Conservation (phyloP, 2,888 invertebrate species). For the Ichneumon xanthorius region DNA sequence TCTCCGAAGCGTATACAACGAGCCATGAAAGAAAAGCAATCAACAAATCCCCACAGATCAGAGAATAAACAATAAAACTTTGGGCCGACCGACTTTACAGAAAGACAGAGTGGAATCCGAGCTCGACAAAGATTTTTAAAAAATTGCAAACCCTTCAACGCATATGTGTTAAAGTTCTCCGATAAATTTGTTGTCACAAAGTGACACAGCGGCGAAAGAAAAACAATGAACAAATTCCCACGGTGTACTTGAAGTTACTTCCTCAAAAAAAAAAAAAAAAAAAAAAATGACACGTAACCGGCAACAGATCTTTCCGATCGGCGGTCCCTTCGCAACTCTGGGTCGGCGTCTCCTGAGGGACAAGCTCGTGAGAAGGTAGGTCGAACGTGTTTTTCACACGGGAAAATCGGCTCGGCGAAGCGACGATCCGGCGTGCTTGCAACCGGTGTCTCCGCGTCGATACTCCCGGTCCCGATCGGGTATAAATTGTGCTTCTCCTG, state of each 20-base stretch:
- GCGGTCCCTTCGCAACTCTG: constrained; percentile 86
- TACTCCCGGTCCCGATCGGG: not conserved
- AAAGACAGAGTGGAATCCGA: too few species aligned
- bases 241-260: not conserved
- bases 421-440: not conserved
- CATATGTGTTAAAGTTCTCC: not conserved
- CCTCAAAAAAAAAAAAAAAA: not conserved
- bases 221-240: constrained; percentile 8
- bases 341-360: constrained; percentile 86
- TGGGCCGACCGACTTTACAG: too few species aligned
- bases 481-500: constrained; percentile 45
- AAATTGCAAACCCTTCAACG: not conserved
- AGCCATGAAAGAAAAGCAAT: not conserved
- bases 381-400: constrained; percentile 44
- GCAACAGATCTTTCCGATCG: constrained; percentile 85
- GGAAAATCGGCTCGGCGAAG: not conserved
- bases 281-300: constrained; percentile 83
- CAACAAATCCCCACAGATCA: not conserved
- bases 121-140: too few species aligned
- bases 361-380: constrained; percentile 86
- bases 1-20: not conserved
- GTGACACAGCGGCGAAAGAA: not conserved
- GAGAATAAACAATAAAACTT: too few species aligned
- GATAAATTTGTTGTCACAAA: not conserved
- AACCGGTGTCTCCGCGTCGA: not conserved